Evolutionary conservation across 2,113 vertebrate genomes (phyloP).

Genomic region (Melanotaenia duboulayi): DNA sequence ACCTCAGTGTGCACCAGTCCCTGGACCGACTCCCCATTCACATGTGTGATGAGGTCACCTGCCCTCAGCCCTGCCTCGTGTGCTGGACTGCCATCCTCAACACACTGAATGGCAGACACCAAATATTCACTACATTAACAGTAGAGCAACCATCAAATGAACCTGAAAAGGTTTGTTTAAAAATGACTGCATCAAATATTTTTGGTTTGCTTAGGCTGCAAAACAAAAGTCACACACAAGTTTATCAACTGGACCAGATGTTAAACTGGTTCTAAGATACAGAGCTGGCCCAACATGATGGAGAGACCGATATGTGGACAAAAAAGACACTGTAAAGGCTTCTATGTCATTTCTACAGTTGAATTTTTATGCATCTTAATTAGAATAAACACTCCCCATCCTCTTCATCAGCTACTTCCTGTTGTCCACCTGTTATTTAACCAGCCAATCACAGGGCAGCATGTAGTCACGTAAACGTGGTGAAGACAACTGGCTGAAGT

Average conservation of each 20-base stretch:
- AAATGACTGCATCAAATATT: too few relatives aligned
- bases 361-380: too few relatives aligned
- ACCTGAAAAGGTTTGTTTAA: too few relatives aligned
- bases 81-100: slow-evolving; percentile 92
- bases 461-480: too few relatives aligned
- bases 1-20: slow-evolving; percentile 94
- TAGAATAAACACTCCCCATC: too few relatives aligned
- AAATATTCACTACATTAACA: slow-evolving; percentile 20
- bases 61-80: slow-evolving; percentile 91
- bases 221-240: too few relatives aligned
- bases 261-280: background rate
- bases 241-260: too few relatives aligned
- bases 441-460: background rate
- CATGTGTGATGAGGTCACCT: slow-evolving; percentile 93
- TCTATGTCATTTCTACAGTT: too few relatives aligned
- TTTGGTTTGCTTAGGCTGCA: background rate
- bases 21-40: slow-evolving; percentile 93
- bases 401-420: background rate
- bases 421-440: too few relatives aligned
- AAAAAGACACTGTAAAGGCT: too few relatives aligned
- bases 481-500: too few relatives aligned
- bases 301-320: too few relatives aligned
- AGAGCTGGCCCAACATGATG: background rate
- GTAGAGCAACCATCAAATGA: background rate
- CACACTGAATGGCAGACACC: slow-evolving; percentile 79